These are phyloP conservation scores for Leptopilina drosophilae DNA, from an alignment of 2,888 invertebrate genomes.

Conservation along the genomic window DNA sequence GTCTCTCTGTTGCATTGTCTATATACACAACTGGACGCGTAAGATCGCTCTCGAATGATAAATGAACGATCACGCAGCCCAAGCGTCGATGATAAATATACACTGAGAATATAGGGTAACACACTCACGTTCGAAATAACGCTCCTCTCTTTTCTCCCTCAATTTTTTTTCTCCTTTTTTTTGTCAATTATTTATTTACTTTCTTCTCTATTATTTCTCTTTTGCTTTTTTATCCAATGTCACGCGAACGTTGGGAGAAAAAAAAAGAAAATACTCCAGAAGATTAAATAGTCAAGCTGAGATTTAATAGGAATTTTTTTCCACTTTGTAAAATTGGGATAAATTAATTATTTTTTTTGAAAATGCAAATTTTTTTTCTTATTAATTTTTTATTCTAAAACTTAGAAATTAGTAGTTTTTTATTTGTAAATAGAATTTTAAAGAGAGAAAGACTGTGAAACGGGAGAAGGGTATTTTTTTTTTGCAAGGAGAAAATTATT, in stretches of 20 bases:
- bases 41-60: slow-evolving; percentile 29
- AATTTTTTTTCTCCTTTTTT: too few species aligned
- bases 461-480: too few species aligned
- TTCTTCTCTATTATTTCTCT: background rate
- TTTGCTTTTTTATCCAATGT: slow-evolving; percentile 22
- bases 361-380: too few species aligned
- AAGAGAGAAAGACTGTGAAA: too few species aligned
- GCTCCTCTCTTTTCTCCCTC: background rate
- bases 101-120: slow-evolving; percentile 10
- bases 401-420: too few species aligned
- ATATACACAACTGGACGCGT: slow-evolving; percentile 14
- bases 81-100: slow-evolving; percentile 29
- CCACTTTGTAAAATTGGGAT: too few species aligned
- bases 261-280: background rate
- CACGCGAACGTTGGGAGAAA: background rate
- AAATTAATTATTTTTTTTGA: too few species aligned
- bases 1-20: background rate
- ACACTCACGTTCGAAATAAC: slow-evolving; percentile 17
- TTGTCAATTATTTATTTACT: too few species aligned
- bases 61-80: slow-evolving; percentile 33
- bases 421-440: too few species aligned
- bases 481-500: too few species aligned
- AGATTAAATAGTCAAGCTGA: background rate
- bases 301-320: too few species aligned
- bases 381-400: too few species aligned